Evolutionary conservation across 35 echinoderm and acorn worm species (phyloP).

Genomic region (Nesometra sesokonis): DNA sequence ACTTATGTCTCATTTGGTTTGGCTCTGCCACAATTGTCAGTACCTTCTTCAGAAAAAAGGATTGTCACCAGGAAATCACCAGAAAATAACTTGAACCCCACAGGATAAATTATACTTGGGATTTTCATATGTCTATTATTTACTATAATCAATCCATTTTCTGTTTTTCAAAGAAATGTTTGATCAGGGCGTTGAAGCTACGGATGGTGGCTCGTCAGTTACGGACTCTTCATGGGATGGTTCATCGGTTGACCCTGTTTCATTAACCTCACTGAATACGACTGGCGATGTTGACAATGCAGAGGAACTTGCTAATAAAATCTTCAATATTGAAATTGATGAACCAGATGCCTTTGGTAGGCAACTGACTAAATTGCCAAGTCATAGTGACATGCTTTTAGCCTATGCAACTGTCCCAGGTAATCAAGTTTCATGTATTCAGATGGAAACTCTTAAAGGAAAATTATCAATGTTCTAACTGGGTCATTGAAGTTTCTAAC

Average conservation of each 20-base stretch:
- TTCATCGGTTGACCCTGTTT: not conserved
- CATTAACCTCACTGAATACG: not conserved
- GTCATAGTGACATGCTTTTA: not conserved
- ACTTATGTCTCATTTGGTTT: too few species aligned
- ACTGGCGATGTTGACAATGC: not conserved
- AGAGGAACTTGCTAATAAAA: not conserved
- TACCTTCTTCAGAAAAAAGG: too few species aligned
- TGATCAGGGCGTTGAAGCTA: not conserved
- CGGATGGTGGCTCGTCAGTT: not conserved
- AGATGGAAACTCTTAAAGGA: too few species aligned
- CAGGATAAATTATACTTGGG: too few species aligned
- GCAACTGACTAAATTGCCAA: not conserved
- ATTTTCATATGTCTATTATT: too few species aligned
- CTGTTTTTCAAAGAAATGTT: not conserved
- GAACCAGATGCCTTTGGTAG: not conserved
- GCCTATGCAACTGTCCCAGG: constrained; percentile 12
- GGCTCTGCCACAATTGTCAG: too few species aligned
- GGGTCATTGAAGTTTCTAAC: too few species aligned
- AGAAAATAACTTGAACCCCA: too few species aligned
- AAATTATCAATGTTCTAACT: too few species aligned
- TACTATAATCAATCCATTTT: too few species aligned
- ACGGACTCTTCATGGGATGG: not conserved
- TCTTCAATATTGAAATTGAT: not conserved
- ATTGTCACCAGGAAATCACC: too few species aligned
- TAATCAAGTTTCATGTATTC: too few species aligned